A percentile compares a stretch with the other conserved stretches of the same genome.
These are phyloP conservation scores for Eupeodes corollae DNA, from an alignment of 1,140 invertebrate genomes.

Conservation along the genomic window DNA sequence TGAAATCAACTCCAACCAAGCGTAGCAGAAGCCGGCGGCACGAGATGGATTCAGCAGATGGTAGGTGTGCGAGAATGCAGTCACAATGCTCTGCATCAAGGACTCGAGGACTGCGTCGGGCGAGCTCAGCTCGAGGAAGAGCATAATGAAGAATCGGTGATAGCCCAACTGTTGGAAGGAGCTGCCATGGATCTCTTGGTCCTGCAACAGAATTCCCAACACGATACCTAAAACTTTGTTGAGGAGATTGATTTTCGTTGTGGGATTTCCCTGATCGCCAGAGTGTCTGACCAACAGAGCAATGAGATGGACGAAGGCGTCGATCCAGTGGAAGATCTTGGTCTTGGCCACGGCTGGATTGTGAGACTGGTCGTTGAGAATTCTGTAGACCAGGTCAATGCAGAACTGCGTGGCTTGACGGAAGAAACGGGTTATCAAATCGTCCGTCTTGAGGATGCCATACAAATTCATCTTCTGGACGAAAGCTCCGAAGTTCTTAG, in stretches of 20 bases:
- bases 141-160: constrained; percentile 92
- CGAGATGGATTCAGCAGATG: constrained; percentile 88
- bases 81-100: constrained; percentile 47
- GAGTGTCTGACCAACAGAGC: constrained; percentile 93
- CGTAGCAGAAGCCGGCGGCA: constrained; percentile 93
- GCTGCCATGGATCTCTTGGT: constrained; percentile 76
- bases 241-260: constrained; percentile 90
- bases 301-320: constrained; percentile 90
- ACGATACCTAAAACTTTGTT: constrained; percentile 96
- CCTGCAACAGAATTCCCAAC: constrained; percentile 84
- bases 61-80: constrained; percentile 83
- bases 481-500: constrained; percentile 89
- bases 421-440: constrained; percentile 94
- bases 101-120: constrained; percentile 73
- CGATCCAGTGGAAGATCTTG: constrained; percentile 92
- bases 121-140: constrained; percentile 92
- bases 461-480: constrained; percentile 94
- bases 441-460: constrained; percentile 94
- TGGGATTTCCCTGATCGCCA: constrained; percentile 74
- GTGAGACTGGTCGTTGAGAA: constrained; percentile 43
- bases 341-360: constrained; percentile 57
- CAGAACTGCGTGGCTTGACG: constrained; percentile 93
- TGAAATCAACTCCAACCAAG: constrained; percentile 95
- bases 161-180: constrained; percentile 97
- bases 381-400: constrained; percentile 85